Evolutionary conservation across 2,797 vertebrate species (phyloP), one percentile per base, ranked within the genome.

Genomic region (Cirrhinus molitorella): DNA sequence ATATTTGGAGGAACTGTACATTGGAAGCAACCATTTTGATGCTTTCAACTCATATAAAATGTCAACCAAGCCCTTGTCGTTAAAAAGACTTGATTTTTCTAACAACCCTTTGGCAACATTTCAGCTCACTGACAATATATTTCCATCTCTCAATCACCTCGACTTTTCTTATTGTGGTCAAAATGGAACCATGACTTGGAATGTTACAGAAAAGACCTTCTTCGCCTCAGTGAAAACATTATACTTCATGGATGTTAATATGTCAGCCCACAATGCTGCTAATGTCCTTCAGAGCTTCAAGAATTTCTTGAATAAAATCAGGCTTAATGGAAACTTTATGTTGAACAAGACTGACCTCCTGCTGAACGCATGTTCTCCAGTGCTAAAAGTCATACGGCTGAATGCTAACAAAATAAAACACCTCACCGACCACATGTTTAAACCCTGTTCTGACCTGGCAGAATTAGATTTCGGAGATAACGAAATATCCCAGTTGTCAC

Each of bases 351-450:
- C 88, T 45, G 70, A 89, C 70, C 82, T 93, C 73, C 86, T 90
- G 43, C 82, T 86, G 53, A 47, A 91, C 45, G 86, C 90, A 82
- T 94, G 92, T 77, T 83, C 91, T 76, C 88, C 88, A 86, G 51
- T 85, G 13, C 75, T 88, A 61, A 88, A 83, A 34, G 76, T 88
- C 34, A 49, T 93, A 59, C 76, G 88, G 34, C 84, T 91, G 59
- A 80, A 81, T 45, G 28, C 19, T 59, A 93, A 91, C 90, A 86
- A 84, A 63, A 92, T 91, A 37, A 68, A 37, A 45, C 1, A 63
- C 0, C 82, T 92, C 34, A 79, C 72, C 1, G 19, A 34, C 3
- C 7, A 45, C 21, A 80, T 87, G 82, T 84, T 87, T 49, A 45
- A 78, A 17, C 57, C 49, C 21, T 89, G 86, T 73, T 86, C 79